Percentiles rank a stretch among this genome's conserved stretches.
These are phyloP conservation scores for Ptilorrhoa leucosticta DNA, from an alignment of 2,113 vertebrate species.

Conservation along the genomic window DNA sequence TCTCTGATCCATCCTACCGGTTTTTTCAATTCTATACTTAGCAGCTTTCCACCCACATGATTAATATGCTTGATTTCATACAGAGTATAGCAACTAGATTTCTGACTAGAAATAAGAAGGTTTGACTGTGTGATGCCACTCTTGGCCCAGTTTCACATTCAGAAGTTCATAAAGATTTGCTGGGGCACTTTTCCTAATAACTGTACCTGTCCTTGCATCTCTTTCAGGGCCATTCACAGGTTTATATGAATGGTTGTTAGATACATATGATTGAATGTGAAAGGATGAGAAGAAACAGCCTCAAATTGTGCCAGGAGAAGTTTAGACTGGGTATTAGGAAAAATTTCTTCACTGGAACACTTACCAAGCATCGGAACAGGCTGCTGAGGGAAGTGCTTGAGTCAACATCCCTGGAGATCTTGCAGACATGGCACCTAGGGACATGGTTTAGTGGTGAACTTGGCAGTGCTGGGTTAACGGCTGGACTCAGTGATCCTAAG, in stretches of 20 bases:
- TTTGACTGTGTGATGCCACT: neutral
- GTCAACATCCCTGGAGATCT: neutral
- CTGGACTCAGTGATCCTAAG: neutral
- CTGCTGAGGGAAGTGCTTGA: neutral
- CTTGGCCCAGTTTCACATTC: neutral
- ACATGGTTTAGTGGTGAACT: neutral
- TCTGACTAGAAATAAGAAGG: neutral
- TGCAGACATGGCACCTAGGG: neutral
- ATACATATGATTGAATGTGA: neutral
- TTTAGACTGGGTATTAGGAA: neutral
- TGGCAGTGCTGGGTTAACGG: fast-evolving
- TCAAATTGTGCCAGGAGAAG: neutral
- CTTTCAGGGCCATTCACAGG: neutral
- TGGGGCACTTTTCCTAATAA: neutral
- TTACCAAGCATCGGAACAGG: neutral
- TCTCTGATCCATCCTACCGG: neutral
- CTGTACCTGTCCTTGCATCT: neutral
- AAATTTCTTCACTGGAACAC: neutral
- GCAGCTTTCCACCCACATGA: neutral
- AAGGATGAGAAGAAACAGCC: neutral
- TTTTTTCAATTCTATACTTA: neutral
- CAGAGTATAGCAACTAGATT: neutral
- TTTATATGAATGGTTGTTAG: neutral
- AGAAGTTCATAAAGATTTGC: neutral
- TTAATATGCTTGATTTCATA: neutral